Evolutionary conservation across 2,113 vertebrate genomes (phyloP).

Genomic region (Synchiropus splendidus): DNA sequence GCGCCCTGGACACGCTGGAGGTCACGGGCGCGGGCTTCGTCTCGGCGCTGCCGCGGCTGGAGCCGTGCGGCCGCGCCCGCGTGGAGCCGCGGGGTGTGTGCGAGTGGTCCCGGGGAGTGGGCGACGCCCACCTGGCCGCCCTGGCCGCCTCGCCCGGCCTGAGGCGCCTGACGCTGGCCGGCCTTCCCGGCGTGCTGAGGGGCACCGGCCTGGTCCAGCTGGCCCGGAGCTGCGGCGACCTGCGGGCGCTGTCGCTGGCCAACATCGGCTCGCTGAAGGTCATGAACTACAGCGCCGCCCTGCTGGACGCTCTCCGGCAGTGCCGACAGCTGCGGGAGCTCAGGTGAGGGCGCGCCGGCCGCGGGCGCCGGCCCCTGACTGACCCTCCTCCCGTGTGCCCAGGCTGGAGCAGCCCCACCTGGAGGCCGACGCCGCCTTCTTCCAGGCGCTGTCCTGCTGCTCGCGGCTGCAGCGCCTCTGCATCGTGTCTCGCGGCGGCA

Average conservation of each 20-base stretch:
- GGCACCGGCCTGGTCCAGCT: conserved; percentile 81
- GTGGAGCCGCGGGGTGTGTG: conserved; percentile 79
- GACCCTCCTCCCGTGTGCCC: no score
- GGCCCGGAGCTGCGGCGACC: conserved; percentile 75
- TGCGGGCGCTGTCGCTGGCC: conserved; percentile 81
- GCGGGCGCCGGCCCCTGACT: no score
- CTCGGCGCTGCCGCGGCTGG: conserved; percentile 84
- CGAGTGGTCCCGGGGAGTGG: conserved; percentile 71
- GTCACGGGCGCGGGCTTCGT: conserved; percentile 87
- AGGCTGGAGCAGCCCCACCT: conserved; percentile 95
- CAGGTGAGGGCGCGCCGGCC: conserved; percentile 80
- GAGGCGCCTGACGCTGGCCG: conserved; percentile 80
- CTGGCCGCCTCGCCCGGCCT: conserved; percentile 75
- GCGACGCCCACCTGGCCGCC: conserved; percentile 79
- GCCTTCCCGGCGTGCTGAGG: conserved; percentile 81
- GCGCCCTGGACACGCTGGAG: conserved; percentile 78
- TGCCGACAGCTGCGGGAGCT: conserved; percentile 84
- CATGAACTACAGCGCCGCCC: conserved; percentile 77
- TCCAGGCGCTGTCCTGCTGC: conserved; percentile 85
- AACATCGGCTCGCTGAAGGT: conserved; percentile 87
- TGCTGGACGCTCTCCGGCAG: conserved; percentile 80
- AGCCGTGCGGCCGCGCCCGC: conserved; percentile 77
- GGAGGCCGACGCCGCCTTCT: conserved; percentile 79
- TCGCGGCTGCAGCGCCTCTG: conserved; percentile 79
- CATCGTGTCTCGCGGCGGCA: conserved; percentile 86